Evolutionary conservation across 2,113 vertebrate genomes (phyloP), one percentile per base, ranked within the genome.

Genomic region (Proteles cristata): DNA sequence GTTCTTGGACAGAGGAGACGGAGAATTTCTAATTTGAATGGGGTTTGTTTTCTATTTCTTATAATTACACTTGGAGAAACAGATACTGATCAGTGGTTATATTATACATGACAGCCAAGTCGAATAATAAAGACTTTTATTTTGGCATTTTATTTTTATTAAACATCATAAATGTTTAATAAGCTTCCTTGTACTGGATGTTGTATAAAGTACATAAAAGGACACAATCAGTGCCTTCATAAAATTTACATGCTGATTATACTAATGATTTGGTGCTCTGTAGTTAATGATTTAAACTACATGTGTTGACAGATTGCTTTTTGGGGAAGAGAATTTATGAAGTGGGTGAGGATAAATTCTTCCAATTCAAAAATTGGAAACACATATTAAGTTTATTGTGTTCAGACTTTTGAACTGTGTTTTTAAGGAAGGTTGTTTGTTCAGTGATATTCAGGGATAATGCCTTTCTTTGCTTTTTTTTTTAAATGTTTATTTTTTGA

Each of bases 171-270:
- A 90, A 90, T 88, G 82, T 94, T 96, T 97, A 92, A 95, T 93
- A 73, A 69, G 66, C 73, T 88, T 71, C 69, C 25, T 80, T 88
- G 26, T 94, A 45, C 76, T 45, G 80, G 65, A 19, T 92, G 58
- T 97, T 96, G 53, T 83, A n/a, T 86, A 93, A 88, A 96, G 88
- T 39, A 66, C 86, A 79, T 90, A 69, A 68, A 96, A 96, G 77
- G 63, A 81, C 63, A 79, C 19, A 93, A 3, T 88, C 53, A 88
- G 85, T 1, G 1, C 43, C 23, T 95, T 95, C n/a, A 50, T 90
- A 92, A 97, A 94, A 97, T 96, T 92, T 96, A 43, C 48, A 82
- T 92, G 82, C 74, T 89, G 74, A 63, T 93, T 96, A 74, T 93
- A 39, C 50, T 93, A 86, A 81, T 96, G 81, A 92, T 92, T 97